phyloP scores from a whole-genome alignment of 2,797 vertebrate species.

The Clarias pachynema region DNA sequence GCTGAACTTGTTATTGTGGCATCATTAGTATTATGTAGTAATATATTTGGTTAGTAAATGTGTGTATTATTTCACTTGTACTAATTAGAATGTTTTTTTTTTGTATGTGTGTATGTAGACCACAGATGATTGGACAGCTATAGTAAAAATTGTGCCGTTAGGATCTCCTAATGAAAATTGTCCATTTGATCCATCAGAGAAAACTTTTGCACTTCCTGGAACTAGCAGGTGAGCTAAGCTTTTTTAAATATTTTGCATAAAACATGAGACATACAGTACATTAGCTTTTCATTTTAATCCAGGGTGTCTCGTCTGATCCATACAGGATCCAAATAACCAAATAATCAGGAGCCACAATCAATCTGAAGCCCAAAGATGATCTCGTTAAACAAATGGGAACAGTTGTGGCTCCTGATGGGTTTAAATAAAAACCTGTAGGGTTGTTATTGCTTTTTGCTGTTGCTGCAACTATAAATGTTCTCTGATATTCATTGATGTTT shows the following conservation, averaged over 20 bases:
- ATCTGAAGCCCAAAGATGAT: background rate
- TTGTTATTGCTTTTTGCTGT: background rate
- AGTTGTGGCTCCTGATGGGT: background rate
- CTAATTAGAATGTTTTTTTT: background rate
- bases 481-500: slow-evolving; percentile 12
- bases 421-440: background rate
- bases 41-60: slow-evolving; percentile 1
- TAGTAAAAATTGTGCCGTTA: slow-evolving; percentile 63
- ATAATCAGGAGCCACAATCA: background rate
- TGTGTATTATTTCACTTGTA: slow-evolving; percentile 1
- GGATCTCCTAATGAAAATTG: slow-evolving; percentile 65
- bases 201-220: slow-evolving; percentile 70
- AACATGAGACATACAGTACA: background rate
- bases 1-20: background rate
- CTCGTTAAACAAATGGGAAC: background rate
- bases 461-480: background rate
- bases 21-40: background rate
- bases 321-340: background rate
- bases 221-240: slow-evolving; percentile 74
- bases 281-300: background rate
- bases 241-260: background rate
- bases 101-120: slow-evolving; percentile 66
- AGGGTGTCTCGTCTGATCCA: background rate
- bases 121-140: slow-evolving; percentile 80
- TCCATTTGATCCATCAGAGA: slow-evolving; percentile 59